Base-by-base conservation (phyloP, 2,113 vertebrate species). In the Phaethon lepturus region DNA sequence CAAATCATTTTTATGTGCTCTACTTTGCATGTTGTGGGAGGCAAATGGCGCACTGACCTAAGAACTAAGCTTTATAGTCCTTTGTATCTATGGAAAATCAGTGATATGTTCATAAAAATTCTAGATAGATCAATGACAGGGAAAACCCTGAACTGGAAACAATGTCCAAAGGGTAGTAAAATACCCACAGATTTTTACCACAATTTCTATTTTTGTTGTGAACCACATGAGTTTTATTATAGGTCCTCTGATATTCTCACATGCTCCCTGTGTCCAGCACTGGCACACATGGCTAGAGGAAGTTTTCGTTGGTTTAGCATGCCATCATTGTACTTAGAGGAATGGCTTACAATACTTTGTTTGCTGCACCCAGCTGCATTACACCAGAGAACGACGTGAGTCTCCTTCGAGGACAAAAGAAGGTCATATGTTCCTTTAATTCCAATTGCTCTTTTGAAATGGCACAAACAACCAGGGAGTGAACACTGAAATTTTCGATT, bases 361-460 rank as follows among this genome's bases (percentile, higher is more conserved):
- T 67, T 94, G 55, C 79, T 75, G 31, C 56, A 67, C 15, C 63
- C 72, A 81, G 38, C 67, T 92, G 52, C 60, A 74, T 89, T 89
- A 84, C 35, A 91, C 44, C 5, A 47, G 63, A 84, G n/a, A n/a
- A 75, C 38, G 63, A 42, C 12, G 24, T 8, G 68, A 67, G 16
- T 75, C 56, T 93, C 60, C 52, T 86, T 23, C 0, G 3, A 94
- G 86, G 86, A 96, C 60, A 64, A 78, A 89, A 91, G 77, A 69
- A 71, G 47, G 86, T 88, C 31, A 22, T 55, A 14, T 56, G 33
- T 71, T 90, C 25, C 17, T 95, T 85, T 96, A 91, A 93, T 94
- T 96, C 64, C 45, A 95, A 64, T 40, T 76, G n/a, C 47, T 86
- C 45, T 86, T 80, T 72, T 55, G 47, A 79, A 85, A 85, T 40